Base-by-base conservation (phyloP, 2,113 vertebrate species). In the Pygoscelis adeliae region DNA sequence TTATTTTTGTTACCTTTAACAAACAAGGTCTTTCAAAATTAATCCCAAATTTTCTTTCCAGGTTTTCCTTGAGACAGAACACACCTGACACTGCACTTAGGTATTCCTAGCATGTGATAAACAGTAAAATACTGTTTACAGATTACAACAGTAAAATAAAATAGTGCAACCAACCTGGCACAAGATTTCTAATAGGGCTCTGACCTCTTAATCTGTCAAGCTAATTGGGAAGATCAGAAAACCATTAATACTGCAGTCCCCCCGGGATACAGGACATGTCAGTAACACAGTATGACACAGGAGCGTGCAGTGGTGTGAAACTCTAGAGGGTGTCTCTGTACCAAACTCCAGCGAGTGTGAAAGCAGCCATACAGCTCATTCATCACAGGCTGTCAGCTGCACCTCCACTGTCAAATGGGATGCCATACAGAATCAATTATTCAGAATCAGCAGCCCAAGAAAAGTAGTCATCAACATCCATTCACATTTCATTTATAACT, bases 191-290 rank as follows among this genome's bases (percentile, higher is more conserved):
- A 71, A 40, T 29, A 63, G 83, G 82, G 67, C 65, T 93, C 50
- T 83, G 89, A 95, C 70, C 94, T 38, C 78, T 36, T 76, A 90
- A 66, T 96, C 96, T 97, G 87, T 91, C 87, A 69, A 65, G 92
- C 84, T 94, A 79, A 90, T 96, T 89, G 97, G 88, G 90, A 86
- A 69, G 55, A 81, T 70, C 88, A 91, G 91, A 78, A 80, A 93
- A 36, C 23, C 49, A 42, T 80, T 96, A 92, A 59, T 59, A 25
- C 55, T 27, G 32, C 67, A 42, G 61, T 42, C 18, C 83, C 81
- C 56, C 13, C 1, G 32, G 94, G 90, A 53, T 21, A 49, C 19
- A 23, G 36, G 52, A 46, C 30, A 40, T 46, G 46, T 34, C 66
- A 49, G 38, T 56, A 82, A 70, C 67, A 42, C 25, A 17, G 7